These are phyloP conservation scores for Morpho achilles DNA, from an alignment of 2,888 invertebrate genomes.

Conservation along the genomic window DNA sequence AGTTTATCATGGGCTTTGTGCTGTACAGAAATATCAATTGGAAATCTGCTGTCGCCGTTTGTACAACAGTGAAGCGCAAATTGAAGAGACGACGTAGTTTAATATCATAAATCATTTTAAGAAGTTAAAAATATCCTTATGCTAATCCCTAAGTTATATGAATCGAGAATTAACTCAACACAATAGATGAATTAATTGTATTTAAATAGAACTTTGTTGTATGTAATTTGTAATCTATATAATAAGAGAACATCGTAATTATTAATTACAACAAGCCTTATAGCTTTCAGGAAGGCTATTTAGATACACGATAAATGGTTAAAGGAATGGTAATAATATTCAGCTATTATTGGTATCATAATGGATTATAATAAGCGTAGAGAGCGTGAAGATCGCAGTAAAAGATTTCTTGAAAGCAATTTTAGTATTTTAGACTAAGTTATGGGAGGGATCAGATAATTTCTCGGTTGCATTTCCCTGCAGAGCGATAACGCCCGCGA, in stretches of 20 bases:
- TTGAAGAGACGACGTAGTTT: too few relatives aligned
- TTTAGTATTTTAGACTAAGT: conserved; percentile 73
- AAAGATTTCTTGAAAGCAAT: conserved; percentile 73
- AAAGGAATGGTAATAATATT: conserved; percentile 58
- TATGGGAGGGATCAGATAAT: conserved; percentile 74
- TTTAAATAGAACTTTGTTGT: neutral
- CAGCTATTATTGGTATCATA: conserved; percentile 69
- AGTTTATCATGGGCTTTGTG: too few relatives aligned
- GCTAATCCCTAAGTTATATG: too few relatives aligned
- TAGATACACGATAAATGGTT: conserved; percentile 35
- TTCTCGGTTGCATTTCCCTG: conserved; percentile 59
- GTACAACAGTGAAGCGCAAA: too few relatives aligned
- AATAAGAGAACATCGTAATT: conserved; percentile 10
- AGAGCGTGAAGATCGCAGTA: conserved; percentile 73
- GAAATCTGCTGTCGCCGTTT: too few relatives aligned
- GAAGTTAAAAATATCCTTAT: too few relatives aligned
- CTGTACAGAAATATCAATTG: too few relatives aligned
- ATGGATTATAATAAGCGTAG: conserved; percentile 72
- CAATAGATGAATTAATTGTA: neutral
- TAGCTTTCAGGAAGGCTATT: conserved; percentile 32
- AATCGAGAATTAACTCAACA: too few relatives aligned
- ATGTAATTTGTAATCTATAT: neutral
- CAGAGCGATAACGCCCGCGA: conserved; percentile 58
- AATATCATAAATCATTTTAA: too few relatives aligned
- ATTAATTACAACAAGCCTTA: conserved; percentile 24